A percentile compares a stretch with the other conserved stretches of the same genome.
Evolutionary conservation across 2,797 vertebrate species (phyloP).

Genomic region (Sebastiscus albofasciatus): DNA sequence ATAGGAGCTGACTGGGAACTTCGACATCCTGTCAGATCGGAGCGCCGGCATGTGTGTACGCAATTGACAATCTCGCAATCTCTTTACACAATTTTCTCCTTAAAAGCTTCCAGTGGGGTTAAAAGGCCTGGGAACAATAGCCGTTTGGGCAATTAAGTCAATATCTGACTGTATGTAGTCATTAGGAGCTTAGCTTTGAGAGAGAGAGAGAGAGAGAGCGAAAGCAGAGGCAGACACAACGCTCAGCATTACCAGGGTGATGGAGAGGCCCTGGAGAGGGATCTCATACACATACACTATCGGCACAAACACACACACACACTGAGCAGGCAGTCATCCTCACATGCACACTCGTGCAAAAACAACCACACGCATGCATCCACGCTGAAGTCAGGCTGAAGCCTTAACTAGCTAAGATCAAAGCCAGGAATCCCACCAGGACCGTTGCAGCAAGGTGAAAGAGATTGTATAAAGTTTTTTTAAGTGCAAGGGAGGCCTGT

Average conservation of each 20-base stretch:
- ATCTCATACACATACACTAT: slow-evolving; percentile 28
- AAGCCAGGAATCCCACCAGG: slow-evolving; percentile 68
- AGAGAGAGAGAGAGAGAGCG: slow-evolving; percentile 27
- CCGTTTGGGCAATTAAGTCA: slow-evolving; percentile 72
- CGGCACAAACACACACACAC: not conserved
- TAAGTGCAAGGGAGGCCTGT: slow-evolving; percentile 46
- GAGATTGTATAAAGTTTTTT: slow-evolving; percentile 54
- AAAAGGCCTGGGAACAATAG: slow-evolving; percentile 66
- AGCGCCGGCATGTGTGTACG: slow-evolving; percentile 38
- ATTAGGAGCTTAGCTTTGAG: slow-evolving; percentile 74
- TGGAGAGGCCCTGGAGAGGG: slow-evolving; percentile 62
- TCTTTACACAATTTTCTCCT: slow-evolving; percentile 54
- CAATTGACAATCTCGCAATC: slow-evolving; percentile 63
- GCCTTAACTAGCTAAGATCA: slow-evolving; percentile 67
- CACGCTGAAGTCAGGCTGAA: slow-evolving; percentile 42
- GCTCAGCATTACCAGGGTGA: slow-evolving; percentile 58
- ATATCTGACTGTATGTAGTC: slow-evolving; percentile 73
- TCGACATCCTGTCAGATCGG: slow-evolving; percentile 64
- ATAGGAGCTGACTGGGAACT: slow-evolving; percentile 34
- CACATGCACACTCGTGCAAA: slow-evolving; percentile 5
- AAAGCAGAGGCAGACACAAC: slow-evolving; percentile 47
- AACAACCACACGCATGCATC: slow-evolving; percentile 23
- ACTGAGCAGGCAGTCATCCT: slow-evolving; percentile 1
- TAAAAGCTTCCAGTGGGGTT: slow-evolving; percentile 60
- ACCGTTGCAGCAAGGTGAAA: slow-evolving; percentile 63